phyloP scores from a whole-genome alignment of 1,140 invertebrate genomes.

The Kradibia gibbosae region DNA sequence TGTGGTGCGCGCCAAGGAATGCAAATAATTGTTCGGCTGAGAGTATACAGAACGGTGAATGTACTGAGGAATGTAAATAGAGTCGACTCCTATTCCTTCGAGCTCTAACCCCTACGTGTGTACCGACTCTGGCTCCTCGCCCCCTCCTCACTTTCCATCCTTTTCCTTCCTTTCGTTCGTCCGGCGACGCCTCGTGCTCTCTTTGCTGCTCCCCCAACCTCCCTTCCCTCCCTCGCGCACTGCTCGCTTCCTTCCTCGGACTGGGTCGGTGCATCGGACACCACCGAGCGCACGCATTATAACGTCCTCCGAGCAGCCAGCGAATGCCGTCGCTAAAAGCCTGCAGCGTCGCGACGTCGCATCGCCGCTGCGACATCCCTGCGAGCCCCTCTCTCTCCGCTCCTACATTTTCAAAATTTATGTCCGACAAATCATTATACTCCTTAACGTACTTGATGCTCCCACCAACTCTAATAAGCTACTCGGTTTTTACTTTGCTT shows the following conservation, averaged over 20 bases:
- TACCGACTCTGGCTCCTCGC: no score
- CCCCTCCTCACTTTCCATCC: background rate
- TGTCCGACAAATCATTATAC: no score
- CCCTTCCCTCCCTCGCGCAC: background rate
- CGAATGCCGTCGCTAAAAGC: slow-evolving; percentile 7
- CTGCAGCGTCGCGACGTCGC: background rate
- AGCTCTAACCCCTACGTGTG: no score
- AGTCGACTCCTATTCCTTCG: slow-evolving; percentile 56
- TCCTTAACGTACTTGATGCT: no score
- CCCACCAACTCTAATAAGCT: no score
- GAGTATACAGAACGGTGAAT: slow-evolving; percentile 60
- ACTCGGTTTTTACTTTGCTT: no score
- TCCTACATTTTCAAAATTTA: no score
- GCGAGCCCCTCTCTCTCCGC: no score
- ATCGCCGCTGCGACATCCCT: background rate
- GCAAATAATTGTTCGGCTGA: slow-evolving; percentile 68
- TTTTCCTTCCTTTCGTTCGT: slow-evolving; percentile 1
- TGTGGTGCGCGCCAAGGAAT: slow-evolving; percentile 59
- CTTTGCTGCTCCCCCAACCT: background rate
- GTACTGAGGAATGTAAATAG: slow-evolving; percentile 68
- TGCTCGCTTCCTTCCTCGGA: background rate
- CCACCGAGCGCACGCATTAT: background rate
- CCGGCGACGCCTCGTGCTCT: slow-evolving; percentile 5
- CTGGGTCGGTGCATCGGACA: background rate
- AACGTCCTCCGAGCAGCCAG: background rate